Evolutionary conservation across 2,797 vertebrate species (phyloP).

Genomic region (Sebastes iracundus): DNA sequence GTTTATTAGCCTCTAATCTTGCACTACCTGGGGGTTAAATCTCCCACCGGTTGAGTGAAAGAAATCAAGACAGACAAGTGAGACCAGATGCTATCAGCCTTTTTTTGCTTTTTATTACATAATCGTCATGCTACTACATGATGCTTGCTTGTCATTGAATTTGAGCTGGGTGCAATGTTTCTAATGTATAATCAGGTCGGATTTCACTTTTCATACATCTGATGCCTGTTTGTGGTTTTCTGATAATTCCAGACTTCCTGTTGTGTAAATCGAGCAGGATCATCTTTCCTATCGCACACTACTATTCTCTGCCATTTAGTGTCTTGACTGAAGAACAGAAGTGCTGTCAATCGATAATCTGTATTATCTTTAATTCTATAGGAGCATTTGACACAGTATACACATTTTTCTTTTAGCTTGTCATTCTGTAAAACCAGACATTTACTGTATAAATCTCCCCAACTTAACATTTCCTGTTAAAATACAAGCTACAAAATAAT

Average conservation of each 20-base stretch:
- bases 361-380: not conserved
- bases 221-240: not conserved
- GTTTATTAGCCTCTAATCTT: not conserved
- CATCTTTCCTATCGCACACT: not conserved
- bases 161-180: not conserved
- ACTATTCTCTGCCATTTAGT: not conserved
- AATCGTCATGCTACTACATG: not conserved
- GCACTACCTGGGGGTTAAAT: no score
- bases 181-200: not conserved
- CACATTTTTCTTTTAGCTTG: not conserved
- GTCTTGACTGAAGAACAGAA: not conserved
- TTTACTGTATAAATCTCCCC: not conserved
- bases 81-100: not conserved
- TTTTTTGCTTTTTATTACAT: not conserved
- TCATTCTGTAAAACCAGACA: not conserved
- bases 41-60: not conserved
- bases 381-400: not conserved
- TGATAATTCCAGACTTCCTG: not conserved
- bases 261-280: not conserved
- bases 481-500: not conserved
- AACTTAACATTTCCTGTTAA: not conserved
- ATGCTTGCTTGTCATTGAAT: not conserved
- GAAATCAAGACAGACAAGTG: not conserved
- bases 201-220: not conserved
- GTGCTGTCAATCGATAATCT: not conserved